phyloP scores from a whole-genome alignment of 1,140 invertebrate genomes.

The Muscidifurax raptorellus region DNA sequence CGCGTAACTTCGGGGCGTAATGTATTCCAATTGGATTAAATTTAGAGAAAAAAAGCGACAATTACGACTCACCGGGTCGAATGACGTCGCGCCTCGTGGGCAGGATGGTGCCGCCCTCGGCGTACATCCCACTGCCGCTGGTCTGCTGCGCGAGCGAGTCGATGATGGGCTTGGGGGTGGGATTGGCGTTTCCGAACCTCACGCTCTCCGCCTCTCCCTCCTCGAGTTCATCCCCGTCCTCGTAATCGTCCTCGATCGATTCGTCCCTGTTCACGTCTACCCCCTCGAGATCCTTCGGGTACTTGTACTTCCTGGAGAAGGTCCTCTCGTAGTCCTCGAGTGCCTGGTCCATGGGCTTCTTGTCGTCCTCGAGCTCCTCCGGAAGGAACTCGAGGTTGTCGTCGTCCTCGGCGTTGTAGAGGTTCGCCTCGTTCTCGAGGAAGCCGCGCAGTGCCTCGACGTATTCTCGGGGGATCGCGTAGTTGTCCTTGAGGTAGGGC shows the following conservation, averaged over 20 bases:
- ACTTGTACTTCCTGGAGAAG: conserved; percentile 64
- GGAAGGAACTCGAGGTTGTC: conserved; percentile 38
- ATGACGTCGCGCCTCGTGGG: conserved; percentile 48
- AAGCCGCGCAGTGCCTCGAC: conserved; percentile 23
- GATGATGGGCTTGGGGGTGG: conserved; percentile 52
- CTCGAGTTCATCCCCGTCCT: conserved; percentile 73
- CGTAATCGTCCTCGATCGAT: conserved; percentile 69
- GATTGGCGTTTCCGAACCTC: conserved; percentile 67
- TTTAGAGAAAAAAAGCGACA: background rate
- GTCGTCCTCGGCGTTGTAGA: background rate
- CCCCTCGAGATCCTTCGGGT: conserved; percentile 33
- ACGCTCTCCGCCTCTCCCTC: conserved; percentile 68
- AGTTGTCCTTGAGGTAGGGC: conserved; percentile 10
- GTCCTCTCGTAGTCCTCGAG: conserved; percentile 68
- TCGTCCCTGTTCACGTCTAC: conserved; percentile 6
- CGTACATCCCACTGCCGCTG: conserved; percentile 74
- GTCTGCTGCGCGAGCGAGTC: conserved; percentile 62
- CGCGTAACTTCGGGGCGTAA: no score
- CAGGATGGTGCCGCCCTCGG: conserved; percentile 80
- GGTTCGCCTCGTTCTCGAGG: conserved; percentile 6
- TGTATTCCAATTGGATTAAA: no score
- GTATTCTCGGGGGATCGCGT: conserved; percentile 31
- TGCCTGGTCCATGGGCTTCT: background rate
- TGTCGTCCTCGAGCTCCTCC: background rate
- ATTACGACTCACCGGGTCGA: conserved; percentile 39